These are phyloP conservation scores for Catharus minimus DNA, from an alignment of 2,113 vertebrate species.

Conservation along the genomic window DNA sequence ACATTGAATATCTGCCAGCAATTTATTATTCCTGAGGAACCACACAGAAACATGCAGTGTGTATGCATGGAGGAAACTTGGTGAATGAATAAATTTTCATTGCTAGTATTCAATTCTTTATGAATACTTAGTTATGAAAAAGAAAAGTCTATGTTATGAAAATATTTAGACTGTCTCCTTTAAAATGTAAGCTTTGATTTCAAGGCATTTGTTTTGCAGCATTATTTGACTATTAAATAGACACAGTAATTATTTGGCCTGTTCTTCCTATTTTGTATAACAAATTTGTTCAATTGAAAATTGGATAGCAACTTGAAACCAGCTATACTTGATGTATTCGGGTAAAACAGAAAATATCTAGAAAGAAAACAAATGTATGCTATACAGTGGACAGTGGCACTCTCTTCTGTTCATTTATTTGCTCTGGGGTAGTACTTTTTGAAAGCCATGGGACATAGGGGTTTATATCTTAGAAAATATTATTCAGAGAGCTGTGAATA, in stretches of 20 bases:
- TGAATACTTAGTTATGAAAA: not conserved
- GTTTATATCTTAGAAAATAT: not conserved
- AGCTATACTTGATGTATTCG: not conserved
- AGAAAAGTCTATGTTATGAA: slow-evolving; percentile 11
- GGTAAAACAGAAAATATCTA: not conserved
- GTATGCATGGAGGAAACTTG: not conserved
- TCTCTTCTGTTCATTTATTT: not conserved
- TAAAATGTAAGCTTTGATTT: slow-evolving; percentile 32
- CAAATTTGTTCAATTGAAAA: slow-evolving; percentile 23
- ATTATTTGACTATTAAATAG: slow-evolving; percentile 30
- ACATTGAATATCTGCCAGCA: not conserved
- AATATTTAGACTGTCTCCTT: slow-evolving; percentile 25
- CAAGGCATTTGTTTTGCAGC: slow-evolving; percentile 30
- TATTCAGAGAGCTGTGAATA: not conserved
- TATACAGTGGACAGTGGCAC: not conserved
- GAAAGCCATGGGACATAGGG: not conserved
- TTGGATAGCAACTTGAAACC: not conserved
- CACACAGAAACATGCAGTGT: not conserved
- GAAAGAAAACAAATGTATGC: not conserved
- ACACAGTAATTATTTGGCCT: slow-evolving; percentile 21
- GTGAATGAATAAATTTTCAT: not conserved
- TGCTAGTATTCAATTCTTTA: not conserved
- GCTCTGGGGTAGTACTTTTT: not conserved
- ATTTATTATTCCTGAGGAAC: not conserved
- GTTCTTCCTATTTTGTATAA: not conserved